Evolutionary conservation across 2,113 vertebrate species (phyloP).

Genomic region (Carlito syrichta): DNA sequence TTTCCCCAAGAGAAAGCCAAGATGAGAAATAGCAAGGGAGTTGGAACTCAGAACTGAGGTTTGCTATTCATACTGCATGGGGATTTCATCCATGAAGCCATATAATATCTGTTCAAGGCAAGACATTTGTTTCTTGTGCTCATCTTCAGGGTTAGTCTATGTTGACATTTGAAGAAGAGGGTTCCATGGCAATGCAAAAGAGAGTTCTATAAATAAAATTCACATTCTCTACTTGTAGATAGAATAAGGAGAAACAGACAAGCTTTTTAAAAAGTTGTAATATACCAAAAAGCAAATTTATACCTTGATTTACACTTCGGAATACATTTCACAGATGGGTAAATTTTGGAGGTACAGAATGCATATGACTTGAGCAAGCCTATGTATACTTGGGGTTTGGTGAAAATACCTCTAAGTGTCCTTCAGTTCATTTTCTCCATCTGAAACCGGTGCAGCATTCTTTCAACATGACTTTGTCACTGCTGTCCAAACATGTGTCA

Average conservation of each 20-base stretch:
- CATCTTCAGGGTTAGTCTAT: background rate
- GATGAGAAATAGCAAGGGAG: background rate
- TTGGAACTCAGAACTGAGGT: background rate
- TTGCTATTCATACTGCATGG: fast-evolving
- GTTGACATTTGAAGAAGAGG: background rate
- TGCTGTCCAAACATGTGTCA: too few species aligned
- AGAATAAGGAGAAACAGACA: background rate
- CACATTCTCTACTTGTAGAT: background rate
- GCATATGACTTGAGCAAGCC: fast-evolving
- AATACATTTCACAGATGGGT: background rate
- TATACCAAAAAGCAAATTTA: background rate
- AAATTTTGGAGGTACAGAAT: background rate
- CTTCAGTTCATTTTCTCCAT: background rate
- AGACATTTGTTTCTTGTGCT: background rate
- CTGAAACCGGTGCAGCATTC: fast-evolving
- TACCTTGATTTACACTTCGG: background rate
- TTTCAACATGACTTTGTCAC: too few species aligned
- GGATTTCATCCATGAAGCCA: fast-evolving
- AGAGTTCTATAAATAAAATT: background rate
- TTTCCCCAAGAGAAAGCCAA: background rate
- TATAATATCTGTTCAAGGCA: background rate
- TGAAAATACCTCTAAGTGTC: background rate
- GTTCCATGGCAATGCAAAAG: background rate
- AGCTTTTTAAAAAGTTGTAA: background rate
- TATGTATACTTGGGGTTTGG: background rate